Evolutionary conservation across 2,113 vertebrate genomes (phyloP).

Genomic region (Chaetops frenatus): DNA sequence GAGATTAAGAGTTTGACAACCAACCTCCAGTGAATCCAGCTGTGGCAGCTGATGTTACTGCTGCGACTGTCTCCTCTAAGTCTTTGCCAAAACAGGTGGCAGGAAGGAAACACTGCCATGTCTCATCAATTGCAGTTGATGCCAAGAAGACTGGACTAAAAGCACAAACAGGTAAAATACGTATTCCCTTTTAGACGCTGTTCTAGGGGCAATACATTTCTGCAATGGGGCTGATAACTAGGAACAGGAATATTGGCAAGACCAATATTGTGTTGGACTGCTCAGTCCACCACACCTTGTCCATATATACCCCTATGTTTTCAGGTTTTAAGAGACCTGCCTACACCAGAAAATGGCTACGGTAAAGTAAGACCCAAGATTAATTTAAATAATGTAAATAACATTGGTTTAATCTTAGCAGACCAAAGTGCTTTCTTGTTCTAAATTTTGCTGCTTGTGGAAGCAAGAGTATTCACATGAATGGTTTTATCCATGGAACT

Average conservation of each 20-base stretch:
- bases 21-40: constrained; percentile 31
- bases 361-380: not conserved
- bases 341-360: not conserved
- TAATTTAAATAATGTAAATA: not conserved
- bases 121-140: not conserved
- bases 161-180: constrained; percentile 32
- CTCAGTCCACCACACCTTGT: not conserved
- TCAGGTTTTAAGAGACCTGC: not conserved
- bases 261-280: not conserved
- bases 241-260: not conserved
- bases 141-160: constrained; percentile 2
- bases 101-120: constrained; percentile 38
- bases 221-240: not conserved
- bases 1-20: constrained; percentile 7
- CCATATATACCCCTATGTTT: not conserved
- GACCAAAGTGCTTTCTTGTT: not conserved
- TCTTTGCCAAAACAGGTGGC: constrained; percentile 44
- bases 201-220: not conserved
- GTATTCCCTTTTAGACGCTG: not conserved
- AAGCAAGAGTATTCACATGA: not conserved
- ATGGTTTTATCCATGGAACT: not conserved
- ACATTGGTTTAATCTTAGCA: not conserved
- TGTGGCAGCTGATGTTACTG: constrained; percentile 30
- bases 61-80: not conserved
- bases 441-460: not conserved